Conservation (phyloP, 2,113 vertebrate genomes). For the Rattus norvegicus region GRCr8 NC_086023.1:75749501-75750000, state of each 20-base stretch:
- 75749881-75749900: background rate
- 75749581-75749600: background rate
- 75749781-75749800: background rate
- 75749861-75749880: constrained; percentile 31
- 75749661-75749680: background rate
- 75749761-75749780: background rate
- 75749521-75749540: background rate
- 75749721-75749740: background rate
- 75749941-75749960: constrained; percentile 57
- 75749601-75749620: background rate
- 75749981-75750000: constrained; percentile 31
- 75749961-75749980: constrained; percentile 38
- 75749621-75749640: background rate
- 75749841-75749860: constrained; percentile 46
- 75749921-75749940: constrained; percentile 39
- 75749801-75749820: background rate
- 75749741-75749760: background rate
- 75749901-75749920: constrained; percentile 55
- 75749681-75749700: background rate
- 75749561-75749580: too few relatives aligned
- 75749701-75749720: background rate
- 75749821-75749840: constrained; percentile 26
- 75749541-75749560: background rate
- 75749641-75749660: background rate
- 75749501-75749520: background rate